Base-by-base conservation (phyloP, 1,140 invertebrate genomes). In the Vollenhovia emeryi region DNA sequence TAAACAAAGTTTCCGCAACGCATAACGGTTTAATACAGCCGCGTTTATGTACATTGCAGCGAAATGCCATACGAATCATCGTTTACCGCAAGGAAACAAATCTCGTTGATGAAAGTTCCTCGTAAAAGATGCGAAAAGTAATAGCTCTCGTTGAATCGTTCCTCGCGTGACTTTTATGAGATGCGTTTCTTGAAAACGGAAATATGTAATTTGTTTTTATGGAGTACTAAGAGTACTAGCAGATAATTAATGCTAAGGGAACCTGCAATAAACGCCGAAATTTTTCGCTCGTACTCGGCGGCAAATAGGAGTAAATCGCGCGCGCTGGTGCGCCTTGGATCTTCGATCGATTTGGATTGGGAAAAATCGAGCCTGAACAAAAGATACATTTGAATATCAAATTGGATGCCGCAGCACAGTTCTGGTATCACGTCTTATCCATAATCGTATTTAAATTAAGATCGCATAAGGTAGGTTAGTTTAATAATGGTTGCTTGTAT, bases 391-490 rank as follows among this genome's bases (percentile, higher is more conserved):
- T 95, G 94, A 95, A 95, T 95, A 94, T 94, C 89, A 94, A 94
- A 94, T 95, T 89, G 92, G 93, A 94, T 94, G 89, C 85, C 60
- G 89, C 90, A 55, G 69, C 71, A 24, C 71, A 55, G 43, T 55
- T 87, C 84, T 85, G 59, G 62, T 87, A 76, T 90, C 89, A 6
- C 60, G 88, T 87, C 90, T 94, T 94, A 95, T 94, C 94, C 94
- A 94, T 94, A 95, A 94, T 94, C 92, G 91, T 95, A 94, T 94
- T 95, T 93, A 94, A 95, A 94, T 94, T 93, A 94, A 94, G 93
- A 95, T 94, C 92, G 87, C 93, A 92, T 94, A 94, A 93, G 93
- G 94, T 92, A 93, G 92, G 91, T 87, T 90, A 87, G 91, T 92
- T 92, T 92, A 93, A 94, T 92, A 87, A 91, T 89, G 90, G 89